These are phyloP conservation scores for Onychorhynchus coronatus DNA, from an alignment of 2,113 vertebrate species.

Conservation along the genomic window DNA sequence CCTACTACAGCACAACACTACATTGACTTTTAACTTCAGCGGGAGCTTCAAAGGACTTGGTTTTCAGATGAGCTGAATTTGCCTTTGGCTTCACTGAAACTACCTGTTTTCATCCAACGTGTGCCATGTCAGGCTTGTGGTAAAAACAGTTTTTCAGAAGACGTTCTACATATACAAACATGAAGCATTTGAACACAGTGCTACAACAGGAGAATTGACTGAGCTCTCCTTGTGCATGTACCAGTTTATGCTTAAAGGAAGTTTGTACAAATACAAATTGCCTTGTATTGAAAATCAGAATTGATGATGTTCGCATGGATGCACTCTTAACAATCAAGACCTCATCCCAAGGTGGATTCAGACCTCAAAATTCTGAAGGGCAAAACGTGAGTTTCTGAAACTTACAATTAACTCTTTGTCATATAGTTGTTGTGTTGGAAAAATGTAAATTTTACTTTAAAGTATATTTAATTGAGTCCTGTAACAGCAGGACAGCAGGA, in stretches of 20 bases:
- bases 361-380: not conserved
- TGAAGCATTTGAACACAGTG: not conserved
- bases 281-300: not conserved
- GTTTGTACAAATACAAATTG: not conserved
- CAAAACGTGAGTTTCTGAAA: not conserved
- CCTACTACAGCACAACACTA: not conserved
- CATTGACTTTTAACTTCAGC: not conserved
- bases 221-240: not conserved
- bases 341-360: not conserved
- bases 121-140: fast-evolving
- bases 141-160: not conserved
- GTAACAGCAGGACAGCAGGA: constrained; percentile 18
- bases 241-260: fast-evolving
- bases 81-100: not conserved
- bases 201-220: not conserved
- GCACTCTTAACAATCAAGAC: not conserved
- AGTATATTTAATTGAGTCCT: not conserved
- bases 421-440: not conserved
- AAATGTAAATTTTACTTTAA: not conserved
- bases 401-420: not conserved
- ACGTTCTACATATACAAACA: not conserved
- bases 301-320: not conserved
- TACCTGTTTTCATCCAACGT: not conserved
- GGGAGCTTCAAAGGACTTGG: not conserved
- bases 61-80: not conserved